Evolutionary conservation across 2,797 vertebrate species (phyloP).

Genomic region (Chloroceryle amazona): DNA sequence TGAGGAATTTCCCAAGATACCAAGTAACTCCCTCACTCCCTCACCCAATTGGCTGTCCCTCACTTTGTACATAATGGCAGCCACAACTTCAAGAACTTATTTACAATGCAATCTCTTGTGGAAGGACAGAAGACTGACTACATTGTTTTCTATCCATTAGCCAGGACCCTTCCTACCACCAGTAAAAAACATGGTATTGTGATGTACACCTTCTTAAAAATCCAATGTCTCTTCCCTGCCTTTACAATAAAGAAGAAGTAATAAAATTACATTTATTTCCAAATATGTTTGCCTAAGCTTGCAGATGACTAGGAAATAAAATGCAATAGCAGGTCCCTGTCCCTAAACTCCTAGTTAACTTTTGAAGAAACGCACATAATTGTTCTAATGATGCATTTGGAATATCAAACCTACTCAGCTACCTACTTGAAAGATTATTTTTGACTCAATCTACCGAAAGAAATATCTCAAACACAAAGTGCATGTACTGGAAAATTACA

Average conservation of each 20-base stretch:
- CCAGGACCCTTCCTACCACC: not conserved
- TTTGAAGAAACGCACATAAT: not conserved
- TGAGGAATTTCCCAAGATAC: not conserved
- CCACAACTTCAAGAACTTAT: not conserved
- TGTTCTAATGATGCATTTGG: not conserved
- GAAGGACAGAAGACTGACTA: not conserved
- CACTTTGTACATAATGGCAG: not conserved
- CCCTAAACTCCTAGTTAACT: not conserved
- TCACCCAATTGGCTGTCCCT: not conserved
- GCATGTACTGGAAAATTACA: not conserved
- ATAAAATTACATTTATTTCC: not conserved
- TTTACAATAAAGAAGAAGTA: not conserved
- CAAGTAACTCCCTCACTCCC: not conserved
- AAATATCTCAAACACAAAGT: not conserved
- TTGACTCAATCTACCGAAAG: not conserved
- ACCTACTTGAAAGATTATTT: not conserved
- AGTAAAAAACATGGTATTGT: not conserved
- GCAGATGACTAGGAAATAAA: not conserved
- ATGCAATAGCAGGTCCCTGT: not conserved
- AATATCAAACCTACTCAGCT: not conserved
- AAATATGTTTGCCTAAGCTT: not conserved
- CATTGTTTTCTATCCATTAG: not conserved
- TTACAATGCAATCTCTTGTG: not conserved
- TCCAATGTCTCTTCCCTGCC: rapidly evolving
- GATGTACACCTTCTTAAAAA: not conserved